Evolutionary conservation across 2,797 vertebrate genomes (phyloP), one percentile per base, ranked within the genome.

Genomic region (Enteromius trimaculatus): DNA sequence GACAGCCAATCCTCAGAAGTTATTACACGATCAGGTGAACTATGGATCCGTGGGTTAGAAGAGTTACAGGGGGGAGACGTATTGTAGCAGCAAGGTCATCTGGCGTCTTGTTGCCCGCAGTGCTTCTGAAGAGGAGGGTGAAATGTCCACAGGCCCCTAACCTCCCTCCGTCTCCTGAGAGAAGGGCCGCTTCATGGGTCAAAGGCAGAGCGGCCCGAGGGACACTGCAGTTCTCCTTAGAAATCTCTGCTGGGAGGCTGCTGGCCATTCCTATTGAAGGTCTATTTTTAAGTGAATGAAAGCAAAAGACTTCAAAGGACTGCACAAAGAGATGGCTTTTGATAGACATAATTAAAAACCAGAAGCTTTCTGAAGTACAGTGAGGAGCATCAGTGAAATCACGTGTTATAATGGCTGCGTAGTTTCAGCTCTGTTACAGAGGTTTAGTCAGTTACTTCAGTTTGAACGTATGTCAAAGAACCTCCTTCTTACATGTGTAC

Each of bases 171-270:
- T 69, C 86, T 85, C 87, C 86, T 84, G 86, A 75, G 86, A 83
- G 87, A 80, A 77, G 84, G 2, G 34, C 3, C 6, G 19, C 14
- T 84, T 89, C 84, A 84, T 84, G 86, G 90, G 90, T 92, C 88
- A 92, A 81, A 84, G 88, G 85, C 87, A 82, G 79, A 87, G 26
- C 65, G 86, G 88, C 80, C 77, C 34, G 34, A 31, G 83, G 86
- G 79, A 72, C 49, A 42, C 58, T 77, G 26, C 49, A 60, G 84
- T 79, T 70, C 62, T 77, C 58, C 72, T 76, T 55, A 80, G 60
- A 83, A 83, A 84, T 85, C 53, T 84, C 58, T 26, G 79, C 19
- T 26, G 51, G 60, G 58, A 83, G 53, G 53, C 68, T 6, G 21
- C 70, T 19, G 62, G 71, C 39, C 60, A 77, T 80, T 66, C 80